Conservation (phyloP, 2,113 vertebrate genomes). For the Lonchura striata region DNA sequence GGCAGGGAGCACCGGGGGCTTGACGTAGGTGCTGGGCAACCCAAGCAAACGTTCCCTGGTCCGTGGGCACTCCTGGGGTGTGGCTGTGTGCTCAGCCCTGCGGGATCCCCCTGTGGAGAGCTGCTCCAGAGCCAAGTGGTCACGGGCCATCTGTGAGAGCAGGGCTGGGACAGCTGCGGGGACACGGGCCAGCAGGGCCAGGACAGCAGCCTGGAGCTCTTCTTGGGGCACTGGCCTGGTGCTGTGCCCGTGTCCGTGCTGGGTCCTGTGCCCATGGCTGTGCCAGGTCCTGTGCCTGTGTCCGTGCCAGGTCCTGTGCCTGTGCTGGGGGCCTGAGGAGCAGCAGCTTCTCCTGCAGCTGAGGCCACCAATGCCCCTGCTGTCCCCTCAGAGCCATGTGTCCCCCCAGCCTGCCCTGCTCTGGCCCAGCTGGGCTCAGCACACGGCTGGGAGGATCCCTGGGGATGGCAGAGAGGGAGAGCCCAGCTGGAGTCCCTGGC, state of each 20-base stretch:
- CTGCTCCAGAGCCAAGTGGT: background rate
- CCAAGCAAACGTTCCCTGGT: background rate
- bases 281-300: background rate
- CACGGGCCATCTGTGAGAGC: background rate
- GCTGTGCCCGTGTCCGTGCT: background rate
- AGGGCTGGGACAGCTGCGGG: background rate
- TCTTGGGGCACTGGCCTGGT: background rate
- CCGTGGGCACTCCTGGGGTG: fast-evolving
- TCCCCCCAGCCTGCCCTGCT: background rate
- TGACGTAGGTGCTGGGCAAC: fast-evolving
- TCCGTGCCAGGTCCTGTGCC: background rate
- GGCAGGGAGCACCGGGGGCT: background rate
- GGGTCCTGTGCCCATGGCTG: background rate
- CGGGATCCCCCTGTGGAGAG: background rate
- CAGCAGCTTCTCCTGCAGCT: background rate
- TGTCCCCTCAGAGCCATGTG: background rate
- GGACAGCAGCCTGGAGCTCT: background rate
- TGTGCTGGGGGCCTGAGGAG: background rate
- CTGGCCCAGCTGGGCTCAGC: background rate
- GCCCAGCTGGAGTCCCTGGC: background rate
- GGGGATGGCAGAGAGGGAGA: background rate
- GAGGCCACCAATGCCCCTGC: background rate
- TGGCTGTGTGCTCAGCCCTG: background rate
- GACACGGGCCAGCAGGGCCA: background rate
- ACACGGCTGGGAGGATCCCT: background rate